Conservation (phyloP, 35 echinoderm and acorn worm species). For the Ptychodera flava region DNA sequence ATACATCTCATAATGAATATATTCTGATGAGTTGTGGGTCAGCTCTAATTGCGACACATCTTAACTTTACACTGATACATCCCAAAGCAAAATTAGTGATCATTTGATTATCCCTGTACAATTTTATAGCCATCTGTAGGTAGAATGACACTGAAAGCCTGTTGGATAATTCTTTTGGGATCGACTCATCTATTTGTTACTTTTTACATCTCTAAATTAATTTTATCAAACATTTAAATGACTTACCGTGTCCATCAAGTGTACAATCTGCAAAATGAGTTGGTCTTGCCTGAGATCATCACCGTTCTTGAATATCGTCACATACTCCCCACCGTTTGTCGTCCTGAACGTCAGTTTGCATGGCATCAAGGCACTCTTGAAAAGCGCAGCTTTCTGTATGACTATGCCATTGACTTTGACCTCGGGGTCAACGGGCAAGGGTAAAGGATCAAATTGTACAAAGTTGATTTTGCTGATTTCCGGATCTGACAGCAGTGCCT, state of each 20-base stretch:
- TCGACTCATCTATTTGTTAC: too few species aligned
- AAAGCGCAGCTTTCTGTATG: constrained; percentile 63
- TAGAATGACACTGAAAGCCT: too few species aligned
- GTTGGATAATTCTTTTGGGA: too few species aligned
- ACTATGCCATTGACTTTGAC: constrained; percentile 62
- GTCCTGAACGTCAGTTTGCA: constrained; percentile 82
- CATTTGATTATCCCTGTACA: too few species aligned
- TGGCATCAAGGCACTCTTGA: constrained; percentile 92
- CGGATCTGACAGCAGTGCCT: constrained; percentile 51
- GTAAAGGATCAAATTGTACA: constrained; percentile 72
- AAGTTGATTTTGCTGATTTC: constrained; percentile 63
- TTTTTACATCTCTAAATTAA: too few species aligned
- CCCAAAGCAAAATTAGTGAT: too few species aligned
- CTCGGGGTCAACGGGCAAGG: constrained; percentile 69
- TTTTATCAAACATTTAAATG: too few species aligned
- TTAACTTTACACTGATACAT: too few species aligned
- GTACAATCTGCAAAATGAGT: constrained; percentile 93
- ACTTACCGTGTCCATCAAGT: constrained; percentile 92
- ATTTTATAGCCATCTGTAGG: too few species aligned
- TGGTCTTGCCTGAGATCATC: constrained; percentile 97
- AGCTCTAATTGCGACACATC: too few species aligned
- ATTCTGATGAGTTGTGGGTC: too few species aligned
- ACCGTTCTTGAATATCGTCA: constrained; percentile 84
- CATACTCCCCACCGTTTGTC: constrained; percentile 57
- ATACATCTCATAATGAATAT: too few species aligned